A percentile compares a stretch with the other conserved stretches of the same genome.
Conservation (phyloP, 1,140 invertebrate species). For the Cataglyphis hispanica region DNA sequence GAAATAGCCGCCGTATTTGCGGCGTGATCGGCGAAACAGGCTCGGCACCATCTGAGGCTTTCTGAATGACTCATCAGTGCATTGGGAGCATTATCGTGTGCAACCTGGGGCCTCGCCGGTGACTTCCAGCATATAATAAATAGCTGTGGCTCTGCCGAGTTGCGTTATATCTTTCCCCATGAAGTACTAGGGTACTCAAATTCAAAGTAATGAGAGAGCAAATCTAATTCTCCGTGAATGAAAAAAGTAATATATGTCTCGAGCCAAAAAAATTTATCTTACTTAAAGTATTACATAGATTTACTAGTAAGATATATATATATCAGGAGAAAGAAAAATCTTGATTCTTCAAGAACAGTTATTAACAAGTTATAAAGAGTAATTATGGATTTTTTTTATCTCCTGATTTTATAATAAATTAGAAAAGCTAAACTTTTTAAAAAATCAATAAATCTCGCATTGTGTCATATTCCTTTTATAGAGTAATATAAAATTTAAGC, state of each 20-base stretch:
- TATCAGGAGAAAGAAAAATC: slow-evolving; percentile 1
- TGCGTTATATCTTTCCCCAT: slow-evolving; percentile 70
- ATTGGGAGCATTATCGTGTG: slow-evolving; percentile 79
- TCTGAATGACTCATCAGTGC: slow-evolving; percentile 81
- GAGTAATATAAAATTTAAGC: neutral
- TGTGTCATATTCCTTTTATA: neutral
- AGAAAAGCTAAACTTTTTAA: neutral
- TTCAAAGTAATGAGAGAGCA: slow-evolving; percentile 47
- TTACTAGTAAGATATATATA: slow-evolving; percentile 14
- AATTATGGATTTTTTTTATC: neutral
- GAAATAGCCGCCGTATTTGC: slow-evolving; percentile 72
- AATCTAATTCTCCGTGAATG: slow-evolving; percentile 21
- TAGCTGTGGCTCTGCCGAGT: slow-evolving; percentile 73
- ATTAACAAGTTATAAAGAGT: slow-evolving; percentile 1
- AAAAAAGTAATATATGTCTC: slow-evolving; percentile 27
- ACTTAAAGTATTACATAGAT: slow-evolving; percentile 21
- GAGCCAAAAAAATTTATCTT: slow-evolving; percentile 26
- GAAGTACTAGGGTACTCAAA: slow-evolving; percentile 28
- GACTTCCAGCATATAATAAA: slow-evolving; percentile 76
- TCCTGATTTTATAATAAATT: neutral
- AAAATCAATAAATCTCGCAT: slow-evolving; percentile 6
- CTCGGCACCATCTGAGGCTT: slow-evolving; percentile 80
- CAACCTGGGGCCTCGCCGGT: slow-evolving; percentile 76
- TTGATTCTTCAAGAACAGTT: neutral
- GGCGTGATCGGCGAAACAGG: slow-evolving; percentile 76